Base-by-base conservation (phyloP, 2,888 invertebrate species). In the Hanleya hanleyi region DNA sequence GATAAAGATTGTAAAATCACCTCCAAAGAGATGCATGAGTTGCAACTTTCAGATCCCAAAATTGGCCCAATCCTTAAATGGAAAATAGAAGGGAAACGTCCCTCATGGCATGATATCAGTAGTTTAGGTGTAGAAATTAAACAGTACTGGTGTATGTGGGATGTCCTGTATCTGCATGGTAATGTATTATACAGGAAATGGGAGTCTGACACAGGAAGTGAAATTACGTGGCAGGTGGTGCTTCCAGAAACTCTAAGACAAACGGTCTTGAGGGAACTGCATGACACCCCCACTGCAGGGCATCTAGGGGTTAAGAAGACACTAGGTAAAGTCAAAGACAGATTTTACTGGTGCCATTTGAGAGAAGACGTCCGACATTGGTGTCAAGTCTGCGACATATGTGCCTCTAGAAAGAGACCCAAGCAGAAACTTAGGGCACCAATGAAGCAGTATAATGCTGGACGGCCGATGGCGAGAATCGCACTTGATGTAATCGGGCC, bases 401-500 rank as follows among this genome's bases (percentile, higher is more conserved):
- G 74, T 71, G 38, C 69, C 5, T 67, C 70, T 51, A 65, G n/a
- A 61, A 18, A 75, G 69, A 61, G 18, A 33, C 33, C 65, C 70
- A 7, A n/a, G 18, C 15, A 70, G 57, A 47, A 64, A 65, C 37
- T 41, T 71, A 73, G 66, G 37, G 75, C 72, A 7, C 29, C 33
- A 18, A 32, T 76, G 47, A 61, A 70, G 49, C 36, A 57, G 35
- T 77, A 75, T 61, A 51, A 35, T 49, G 71, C 75, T 18, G 75
- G 74, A 32, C 74, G 68, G 22, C 76, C 71, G 5, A 38, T 69
- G 50, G 79, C 73, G 29, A 38, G 78, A 41, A 36, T 74, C 1
- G 76, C 51, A n/a, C 61, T 74, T 33, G 72, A 74, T 66, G 36
- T 75, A 6, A 61, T 73, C 38, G 79, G 73, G n/a, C 74, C 72